Percentiles rank a stretch among this genome's conserved stretches.
These are phyloP conservation scores for Heliornis fulica DNA, from an alignment of 2,113 vertebrate species.

Conservation along the genomic window DNA sequence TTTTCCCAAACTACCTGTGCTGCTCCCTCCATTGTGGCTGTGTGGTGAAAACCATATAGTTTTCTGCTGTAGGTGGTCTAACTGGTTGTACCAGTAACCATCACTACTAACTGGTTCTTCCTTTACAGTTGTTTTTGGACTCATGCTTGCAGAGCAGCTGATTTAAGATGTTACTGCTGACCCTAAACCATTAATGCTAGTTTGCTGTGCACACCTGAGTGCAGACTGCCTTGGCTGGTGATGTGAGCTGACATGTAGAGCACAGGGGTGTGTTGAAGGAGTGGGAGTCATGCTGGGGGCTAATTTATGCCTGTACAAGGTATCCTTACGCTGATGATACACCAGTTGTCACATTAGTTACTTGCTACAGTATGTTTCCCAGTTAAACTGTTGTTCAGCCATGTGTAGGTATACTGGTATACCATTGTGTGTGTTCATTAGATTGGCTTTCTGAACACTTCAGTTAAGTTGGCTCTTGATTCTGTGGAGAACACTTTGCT, in stretches of 20 bases:
- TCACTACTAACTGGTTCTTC: neutral
- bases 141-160: accelerated
- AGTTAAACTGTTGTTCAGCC: neutral
- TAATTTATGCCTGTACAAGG: neutral
- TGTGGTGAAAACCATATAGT: neutral
- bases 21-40: neutral
- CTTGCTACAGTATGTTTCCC: neutral
- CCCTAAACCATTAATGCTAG: neutral
- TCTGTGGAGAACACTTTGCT: neutral
- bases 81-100: neutral
- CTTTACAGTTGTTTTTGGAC: neutral
- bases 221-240: neutral
- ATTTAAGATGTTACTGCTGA: neutral
- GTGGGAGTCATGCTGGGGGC: neutral
- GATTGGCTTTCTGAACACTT: neutral
- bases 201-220: neutral
- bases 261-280: neutral
- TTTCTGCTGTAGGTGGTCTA: neutral
- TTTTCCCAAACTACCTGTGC: accelerated
- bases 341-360: neutral
- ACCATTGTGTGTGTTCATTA: neutral
- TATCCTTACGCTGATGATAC: neutral
- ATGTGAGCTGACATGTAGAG: neutral
- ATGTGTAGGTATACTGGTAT: neutral
- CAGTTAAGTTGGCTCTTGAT: neutral